phyloP scores from a whole-genome alignment of 2,888 invertebrate species.

The Cosmopolites sordidus region DNA sequence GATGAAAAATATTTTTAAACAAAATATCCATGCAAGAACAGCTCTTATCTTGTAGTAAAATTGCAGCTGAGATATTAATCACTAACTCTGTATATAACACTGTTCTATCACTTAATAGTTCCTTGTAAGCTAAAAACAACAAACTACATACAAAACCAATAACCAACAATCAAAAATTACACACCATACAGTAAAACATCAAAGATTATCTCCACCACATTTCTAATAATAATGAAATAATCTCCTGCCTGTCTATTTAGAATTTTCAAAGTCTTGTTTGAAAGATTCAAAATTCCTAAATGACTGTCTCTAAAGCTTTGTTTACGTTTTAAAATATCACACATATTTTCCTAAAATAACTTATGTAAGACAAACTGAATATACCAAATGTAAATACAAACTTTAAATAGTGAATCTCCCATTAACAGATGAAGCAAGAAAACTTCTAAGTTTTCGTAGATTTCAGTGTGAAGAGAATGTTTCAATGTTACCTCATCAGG shows the following conservation, averaged over 20 bases:
- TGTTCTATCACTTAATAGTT: no score
- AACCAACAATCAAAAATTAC: no score
- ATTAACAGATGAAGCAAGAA: conserved; percentile 8
- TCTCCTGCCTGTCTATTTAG: conserved; percentile 2
- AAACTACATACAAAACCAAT: no score
- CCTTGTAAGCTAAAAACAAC: no score
- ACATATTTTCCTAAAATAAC: conserved; percentile 4
- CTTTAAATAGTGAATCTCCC: conserved; percentile 10
- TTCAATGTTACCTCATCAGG: background rate
- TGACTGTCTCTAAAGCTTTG: conserved; percentile 1
- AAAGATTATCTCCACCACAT: conserved; percentile 8
- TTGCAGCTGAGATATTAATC: conserved; percentile 28
- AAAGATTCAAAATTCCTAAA: conserved; percentile 9
- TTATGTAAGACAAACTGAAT: no score
- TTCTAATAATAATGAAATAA: conserved; percentile 1
- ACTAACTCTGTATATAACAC: conserved; percentile 32
- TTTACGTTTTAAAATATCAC: background rate
- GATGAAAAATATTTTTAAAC: conserved; percentile 33
- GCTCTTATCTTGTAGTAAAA: conserved; percentile 28
- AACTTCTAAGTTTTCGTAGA: conserved; percentile 4
- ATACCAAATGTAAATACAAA: background rate
- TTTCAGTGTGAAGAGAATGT: background rate
- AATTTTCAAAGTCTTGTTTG: conserved; percentile 5
- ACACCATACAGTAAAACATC: conserved; percentile 5
- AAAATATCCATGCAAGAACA: conserved; percentile 32